Conservation (phyloP, 2,113 vertebrate species). For the Pollimyrus isidori region DNA sequence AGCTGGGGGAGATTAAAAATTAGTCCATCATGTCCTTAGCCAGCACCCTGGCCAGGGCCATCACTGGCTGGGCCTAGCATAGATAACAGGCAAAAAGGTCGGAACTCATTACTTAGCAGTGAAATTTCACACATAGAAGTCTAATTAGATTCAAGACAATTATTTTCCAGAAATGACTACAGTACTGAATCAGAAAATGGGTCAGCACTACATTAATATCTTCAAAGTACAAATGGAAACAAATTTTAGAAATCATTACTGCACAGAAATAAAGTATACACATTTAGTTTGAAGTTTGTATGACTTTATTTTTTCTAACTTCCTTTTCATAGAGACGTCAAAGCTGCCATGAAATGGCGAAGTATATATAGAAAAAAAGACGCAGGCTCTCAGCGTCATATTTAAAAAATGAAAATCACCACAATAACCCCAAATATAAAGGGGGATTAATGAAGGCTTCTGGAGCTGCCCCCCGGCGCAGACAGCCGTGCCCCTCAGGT, state of each 20-base stretch:
- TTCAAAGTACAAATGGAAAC: slow-evolving; percentile 11
- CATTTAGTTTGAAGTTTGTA: background rate
- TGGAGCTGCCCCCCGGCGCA: background rate
- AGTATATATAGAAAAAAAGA: background rate
- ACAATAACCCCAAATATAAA: slow-evolving; percentile 5
- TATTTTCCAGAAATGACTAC: slow-evolving; percentile 11
- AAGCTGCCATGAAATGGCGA: background rate
- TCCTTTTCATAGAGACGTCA: background rate
- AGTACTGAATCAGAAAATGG: background rate
- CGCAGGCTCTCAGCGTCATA: background rate
- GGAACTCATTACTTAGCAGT: slow-evolving; percentile 21
- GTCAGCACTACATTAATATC: background rate
- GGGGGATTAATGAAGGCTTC: background rate
- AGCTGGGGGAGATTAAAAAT: background rate
- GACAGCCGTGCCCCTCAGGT: background rate
- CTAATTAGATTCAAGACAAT: background rate
- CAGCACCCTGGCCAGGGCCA: background rate
- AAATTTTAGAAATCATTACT: slow-evolving; percentile 7
- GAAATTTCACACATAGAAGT: slow-evolving; percentile 15
- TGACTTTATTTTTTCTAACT: background rate
- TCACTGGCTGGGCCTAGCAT: background rate
- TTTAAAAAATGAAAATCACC: background rate
- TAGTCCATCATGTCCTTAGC: background rate
- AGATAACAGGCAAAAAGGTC: slow-evolving; percentile 13
- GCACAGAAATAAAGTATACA: background rate